A percentile compares a stretch with the other conserved stretches of the same genome.
Evolutionary conservation across 2,113 vertebrate genomes (phyloP).

Genomic region (Crotophaga sulcirostris): DNA sequence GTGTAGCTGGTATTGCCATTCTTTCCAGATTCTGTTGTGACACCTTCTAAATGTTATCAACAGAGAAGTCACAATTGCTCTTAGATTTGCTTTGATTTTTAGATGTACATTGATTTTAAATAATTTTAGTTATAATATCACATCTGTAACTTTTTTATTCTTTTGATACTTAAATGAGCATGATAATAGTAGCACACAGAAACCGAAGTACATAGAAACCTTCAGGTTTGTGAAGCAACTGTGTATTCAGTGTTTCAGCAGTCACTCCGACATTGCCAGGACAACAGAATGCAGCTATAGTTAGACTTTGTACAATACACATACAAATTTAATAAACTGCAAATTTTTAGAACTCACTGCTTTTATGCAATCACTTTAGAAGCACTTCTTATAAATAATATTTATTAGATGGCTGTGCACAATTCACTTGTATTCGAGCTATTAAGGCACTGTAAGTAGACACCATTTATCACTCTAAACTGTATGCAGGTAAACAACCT

Average conservation of each 20-base stretch:
- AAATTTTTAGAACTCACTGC: background rate
- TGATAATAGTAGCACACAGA: background rate
- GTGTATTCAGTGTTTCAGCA: background rate
- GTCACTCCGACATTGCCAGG: background rate
- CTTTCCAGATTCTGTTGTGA: background rate
- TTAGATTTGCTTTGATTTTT: background rate
- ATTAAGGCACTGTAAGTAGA: background rate
- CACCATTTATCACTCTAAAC: background rate
- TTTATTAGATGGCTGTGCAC: background rate
- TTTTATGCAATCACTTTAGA: background rate
- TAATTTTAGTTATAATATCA: background rate
- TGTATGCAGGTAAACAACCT: background rate
- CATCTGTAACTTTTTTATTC: background rate
- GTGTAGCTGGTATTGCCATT: background rate
- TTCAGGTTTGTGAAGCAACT: background rate
- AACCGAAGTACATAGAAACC: too few species aligned
- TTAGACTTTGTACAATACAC: background rate
- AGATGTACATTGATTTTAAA: background rate
- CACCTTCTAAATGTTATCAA: background rate
- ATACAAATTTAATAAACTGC: background rate
- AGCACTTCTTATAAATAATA: background rate
- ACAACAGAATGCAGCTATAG: background rate
- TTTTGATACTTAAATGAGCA: background rate
- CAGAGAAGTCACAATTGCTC: background rate
- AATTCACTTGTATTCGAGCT: background rate